These are phyloP conservation scores for Aproaerema taeniolella DNA, from an alignment of 2,888 invertebrate species.

Conservation along the genomic window DNA sequence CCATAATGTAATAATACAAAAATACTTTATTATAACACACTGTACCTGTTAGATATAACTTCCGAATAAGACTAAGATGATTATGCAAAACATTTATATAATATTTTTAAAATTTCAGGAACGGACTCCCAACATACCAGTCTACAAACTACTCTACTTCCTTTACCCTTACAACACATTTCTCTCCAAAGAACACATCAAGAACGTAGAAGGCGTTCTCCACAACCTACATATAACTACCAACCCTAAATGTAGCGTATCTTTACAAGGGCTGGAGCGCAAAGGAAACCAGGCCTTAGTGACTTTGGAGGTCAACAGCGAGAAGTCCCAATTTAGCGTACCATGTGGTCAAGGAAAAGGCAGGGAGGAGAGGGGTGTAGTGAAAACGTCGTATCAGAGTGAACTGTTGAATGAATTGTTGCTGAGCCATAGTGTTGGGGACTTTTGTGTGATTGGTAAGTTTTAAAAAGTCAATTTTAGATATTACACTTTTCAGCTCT, in stretches of 20 bases:
- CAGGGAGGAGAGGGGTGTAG: conserved; percentile 40
- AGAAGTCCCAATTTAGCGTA: conserved; percentile 56
- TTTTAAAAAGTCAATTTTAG: no score
- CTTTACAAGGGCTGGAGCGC: conserved; percentile 38
- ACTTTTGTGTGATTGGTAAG: conserved; percentile 89
- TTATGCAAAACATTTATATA: no score
- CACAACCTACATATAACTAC: conserved; percentile 76
- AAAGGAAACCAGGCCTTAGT: conserved; percentile 54
- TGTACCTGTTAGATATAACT: no score
- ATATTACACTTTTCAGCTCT: no score
- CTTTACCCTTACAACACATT: conserved; percentile 92
- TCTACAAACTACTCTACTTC: conserved; percentile 83
- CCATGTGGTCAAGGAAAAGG: conserved; percentile 48
- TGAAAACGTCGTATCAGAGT: conserved; percentile 89
- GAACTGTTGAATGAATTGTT: conserved; percentile 85
- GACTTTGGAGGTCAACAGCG: conserved; percentile 54
- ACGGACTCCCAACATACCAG: conserved; percentile 80
- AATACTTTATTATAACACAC: no score
- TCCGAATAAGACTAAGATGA: no score
- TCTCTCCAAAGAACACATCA: conserved; percentile 85
- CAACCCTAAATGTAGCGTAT: conserved; percentile 36
- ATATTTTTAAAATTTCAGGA: conserved; percentile 77
- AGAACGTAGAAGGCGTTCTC: conserved; percentile 84
- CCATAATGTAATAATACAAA: no score
- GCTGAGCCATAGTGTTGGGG: conserved; percentile 86